Percentiles rank a stretch among this genome's conserved stretches.
phyloP scores from a whole-genome alignment of 2,888 invertebrate genomes.

The Oithona nana region DNA sequence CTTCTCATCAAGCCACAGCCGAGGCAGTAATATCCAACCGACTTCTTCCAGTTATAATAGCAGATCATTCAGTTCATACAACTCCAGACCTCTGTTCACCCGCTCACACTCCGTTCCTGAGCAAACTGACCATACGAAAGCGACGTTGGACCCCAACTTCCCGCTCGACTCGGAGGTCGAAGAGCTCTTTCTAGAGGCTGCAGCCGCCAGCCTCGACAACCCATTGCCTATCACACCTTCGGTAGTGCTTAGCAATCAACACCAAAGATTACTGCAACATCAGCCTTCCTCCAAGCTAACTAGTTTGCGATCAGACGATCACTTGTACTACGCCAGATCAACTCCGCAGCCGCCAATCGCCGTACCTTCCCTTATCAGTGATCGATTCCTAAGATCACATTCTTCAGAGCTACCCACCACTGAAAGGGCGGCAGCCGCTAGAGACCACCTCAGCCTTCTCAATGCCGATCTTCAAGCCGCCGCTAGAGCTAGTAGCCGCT shows the following conservation, averaged over 20 bases:
- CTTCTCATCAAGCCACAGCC: too few species aligned
- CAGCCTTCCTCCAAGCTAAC: background rate
- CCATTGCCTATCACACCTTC: background rate
- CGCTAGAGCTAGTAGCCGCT: background rate
- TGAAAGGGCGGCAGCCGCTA: background rate
- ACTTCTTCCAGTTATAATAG: too few species aligned
- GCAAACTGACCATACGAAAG: background rate
- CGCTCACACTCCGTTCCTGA: slow-evolving; percentile 5
- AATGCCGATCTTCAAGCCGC: background rate
- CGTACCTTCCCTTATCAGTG: background rate
- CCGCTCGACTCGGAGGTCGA: background rate
- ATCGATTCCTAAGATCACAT: too few species aligned
- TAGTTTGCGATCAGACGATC: background rate
- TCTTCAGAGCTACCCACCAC: too few species aligned
- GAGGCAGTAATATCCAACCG: too few species aligned
- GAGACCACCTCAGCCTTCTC: background rate
- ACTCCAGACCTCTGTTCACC: background rate
- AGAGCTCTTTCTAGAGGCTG: background rate
- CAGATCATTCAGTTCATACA: too few species aligned
- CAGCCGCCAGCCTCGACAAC: background rate
- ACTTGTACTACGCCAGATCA: background rate
- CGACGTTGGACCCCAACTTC: too few species aligned
- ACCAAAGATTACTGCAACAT: too few species aligned
- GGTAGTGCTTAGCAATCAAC: background rate
- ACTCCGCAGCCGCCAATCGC: too few species aligned